Percentiles rank a stretch among this genome's conserved stretches.
Evolutionary conservation across 1,140 invertebrate genomes (phyloP).

Genomic region (Macrocentrus cingulum): DNA sequence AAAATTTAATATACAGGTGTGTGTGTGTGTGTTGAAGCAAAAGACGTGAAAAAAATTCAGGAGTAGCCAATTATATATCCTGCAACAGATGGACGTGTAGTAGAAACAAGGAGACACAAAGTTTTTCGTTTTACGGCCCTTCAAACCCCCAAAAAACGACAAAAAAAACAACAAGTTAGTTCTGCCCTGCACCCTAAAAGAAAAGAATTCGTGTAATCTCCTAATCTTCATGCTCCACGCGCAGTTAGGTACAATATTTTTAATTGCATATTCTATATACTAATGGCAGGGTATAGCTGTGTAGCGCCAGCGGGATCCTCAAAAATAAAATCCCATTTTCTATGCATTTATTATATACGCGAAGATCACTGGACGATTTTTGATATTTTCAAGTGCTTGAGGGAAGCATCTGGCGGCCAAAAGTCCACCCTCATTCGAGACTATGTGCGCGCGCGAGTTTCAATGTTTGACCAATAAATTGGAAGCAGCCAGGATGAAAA

Average conservation of each 20-base stretch:
- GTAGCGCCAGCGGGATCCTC: too few species aligned
- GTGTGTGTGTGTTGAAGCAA: conserved; percentile 3
- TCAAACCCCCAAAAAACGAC: too few species aligned
- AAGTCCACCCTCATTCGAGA: conserved; percentile 7
- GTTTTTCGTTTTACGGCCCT: too few species aligned
- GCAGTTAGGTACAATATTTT: not conserved
- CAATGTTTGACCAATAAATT: conserved; percentile 48
- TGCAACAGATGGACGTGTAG: conserved; percentile 14
- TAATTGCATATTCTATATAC: not conserved
- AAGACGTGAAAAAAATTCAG: conserved; percentile 2
- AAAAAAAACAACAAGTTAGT: too few species aligned
- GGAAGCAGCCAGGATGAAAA: conserved; percentile 27
- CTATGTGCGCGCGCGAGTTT: conserved; percentile 21
- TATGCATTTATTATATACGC: too few species aligned
- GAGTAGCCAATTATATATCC: not conserved
- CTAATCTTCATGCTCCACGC: not conserved
- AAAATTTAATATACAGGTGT: not conserved
- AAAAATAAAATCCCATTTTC: too few species aligned
- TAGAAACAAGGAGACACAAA: not conserved
- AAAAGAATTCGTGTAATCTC: too few species aligned
- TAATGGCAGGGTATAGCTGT: not conserved
- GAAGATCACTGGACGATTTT: too few species aligned
- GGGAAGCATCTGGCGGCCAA: conserved; percentile 8
- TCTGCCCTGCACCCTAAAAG: too few species aligned
- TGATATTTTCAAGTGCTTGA: too few species aligned